These are phyloP conservation scores for Menura novaehollandiae DNA, from an alignment of 2,113 vertebrate species.

Conservation along the genomic window DNA sequence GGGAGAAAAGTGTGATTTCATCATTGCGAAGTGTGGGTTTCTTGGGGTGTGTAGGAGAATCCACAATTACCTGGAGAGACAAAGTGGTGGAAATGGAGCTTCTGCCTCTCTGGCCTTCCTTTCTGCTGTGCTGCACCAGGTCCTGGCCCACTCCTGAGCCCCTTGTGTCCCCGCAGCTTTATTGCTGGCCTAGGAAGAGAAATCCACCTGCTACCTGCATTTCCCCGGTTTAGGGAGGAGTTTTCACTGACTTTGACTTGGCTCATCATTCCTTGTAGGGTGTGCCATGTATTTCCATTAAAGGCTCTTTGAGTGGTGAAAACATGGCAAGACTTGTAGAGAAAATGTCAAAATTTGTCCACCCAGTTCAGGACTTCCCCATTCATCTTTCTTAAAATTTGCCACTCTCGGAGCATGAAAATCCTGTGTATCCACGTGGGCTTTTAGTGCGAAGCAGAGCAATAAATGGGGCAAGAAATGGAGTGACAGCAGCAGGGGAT, in stretches of 20 bases:
- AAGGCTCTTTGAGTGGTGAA: neutral
- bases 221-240: neutral
- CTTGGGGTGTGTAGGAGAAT: neutral
- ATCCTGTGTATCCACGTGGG: neutral
- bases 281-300: neutral
- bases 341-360: neutral
- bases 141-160: neutral
- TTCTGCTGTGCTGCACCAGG: neutral
- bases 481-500: constrained; percentile 18
- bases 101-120: neutral
- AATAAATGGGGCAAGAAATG: neutral
- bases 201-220: neutral
- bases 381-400: neutral
- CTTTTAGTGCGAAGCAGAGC: neutral
- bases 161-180: accelerated
- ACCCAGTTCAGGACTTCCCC: neutral
- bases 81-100: neutral
- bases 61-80: neutral
- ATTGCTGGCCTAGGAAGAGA: neutral
- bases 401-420: neutral
- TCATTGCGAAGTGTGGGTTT: neutral
- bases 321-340: neutral
- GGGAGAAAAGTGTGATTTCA: constrained; percentile 46
- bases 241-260: neutral
- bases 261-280: neutral